A percentile compares a stretch with the other conserved stretches of the same genome.
phyloP scores from a whole-genome alignment of 1,140 invertebrate genomes.

The Paraescarpia echinospica region DNA sequence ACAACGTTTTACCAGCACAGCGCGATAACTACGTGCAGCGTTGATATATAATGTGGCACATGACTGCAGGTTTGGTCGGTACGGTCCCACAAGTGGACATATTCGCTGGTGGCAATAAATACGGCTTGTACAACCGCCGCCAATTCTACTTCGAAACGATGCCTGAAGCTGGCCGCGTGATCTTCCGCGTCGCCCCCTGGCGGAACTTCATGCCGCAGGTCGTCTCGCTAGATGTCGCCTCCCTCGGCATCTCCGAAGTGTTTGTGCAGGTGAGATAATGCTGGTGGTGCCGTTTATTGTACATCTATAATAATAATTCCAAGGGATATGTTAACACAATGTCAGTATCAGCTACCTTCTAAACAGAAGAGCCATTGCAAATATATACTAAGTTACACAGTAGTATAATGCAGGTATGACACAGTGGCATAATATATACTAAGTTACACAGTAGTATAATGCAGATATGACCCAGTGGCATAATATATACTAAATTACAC shows the following conservation, averaged over 20 bases:
- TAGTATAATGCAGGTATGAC: too few relatives aligned
- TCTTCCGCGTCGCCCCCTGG: background rate
- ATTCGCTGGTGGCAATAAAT: background rate
- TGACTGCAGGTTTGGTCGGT: background rate
- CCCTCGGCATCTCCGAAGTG: background rate
- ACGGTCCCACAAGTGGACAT: background rate
- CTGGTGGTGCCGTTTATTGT: background rate
- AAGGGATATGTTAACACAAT: too few relatives aligned
- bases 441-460: too few relatives aligned
- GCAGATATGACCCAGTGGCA: too few relatives aligned
- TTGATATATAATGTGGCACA: background rate
- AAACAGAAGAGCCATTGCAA: too few relatives aligned
- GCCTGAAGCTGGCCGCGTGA: background rate
- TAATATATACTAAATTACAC: too few relatives aligned
- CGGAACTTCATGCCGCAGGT: background rate
- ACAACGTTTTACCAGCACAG: too few relatives aligned
- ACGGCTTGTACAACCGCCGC: background rate
- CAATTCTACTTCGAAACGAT: background rate
- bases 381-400: too few relatives aligned
- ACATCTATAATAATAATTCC: too few relatives aligned
- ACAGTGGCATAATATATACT: too few relatives aligned
- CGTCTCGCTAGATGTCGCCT: background rate
- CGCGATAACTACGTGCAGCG: too few relatives aligned
- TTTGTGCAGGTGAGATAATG: background rate
- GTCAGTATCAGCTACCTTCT: too few relatives aligned